Conservation (phyloP, 2,797 vertebrate species). For the Cetoscarus ocellatus region DNA sequence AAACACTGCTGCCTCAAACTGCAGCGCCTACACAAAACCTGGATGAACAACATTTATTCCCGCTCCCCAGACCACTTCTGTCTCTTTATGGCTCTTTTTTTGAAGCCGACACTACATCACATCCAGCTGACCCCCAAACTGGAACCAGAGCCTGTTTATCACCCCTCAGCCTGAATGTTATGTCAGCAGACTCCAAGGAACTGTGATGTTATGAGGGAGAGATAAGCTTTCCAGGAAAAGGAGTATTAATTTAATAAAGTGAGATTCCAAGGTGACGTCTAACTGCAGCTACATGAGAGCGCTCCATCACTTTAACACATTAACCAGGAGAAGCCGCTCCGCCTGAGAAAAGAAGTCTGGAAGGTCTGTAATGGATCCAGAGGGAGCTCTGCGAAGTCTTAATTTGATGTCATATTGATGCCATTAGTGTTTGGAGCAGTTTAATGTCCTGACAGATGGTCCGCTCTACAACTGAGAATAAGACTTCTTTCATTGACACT, state of each 20-base stretch:
- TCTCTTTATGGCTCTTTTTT: not conserved
- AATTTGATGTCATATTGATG: not conserved
- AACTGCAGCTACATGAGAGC: not conserved
- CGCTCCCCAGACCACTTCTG: not conserved
- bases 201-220: no score
- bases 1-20: no score
- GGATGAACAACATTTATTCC: not conserved
- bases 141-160: not conserved
- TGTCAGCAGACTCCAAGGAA: not conserved
- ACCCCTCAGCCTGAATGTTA: no score
- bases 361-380: not conserved
- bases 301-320: not conserved
- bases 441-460: no score
- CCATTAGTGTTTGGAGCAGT: not conserved
- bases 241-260: not conserved
- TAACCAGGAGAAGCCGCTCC: not conserved
- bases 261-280: no score
- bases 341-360: not conserved
- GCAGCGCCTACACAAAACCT: not conserved
- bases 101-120: not conserved
- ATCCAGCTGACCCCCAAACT: not conserved
- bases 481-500: no score
- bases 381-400: not conserved
- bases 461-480: no score
- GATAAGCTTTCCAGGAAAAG: no score